Evolutionary conservation across 2,797 vertebrate species (phyloP).

Genomic region (Malurus leucopterus): DNA sequence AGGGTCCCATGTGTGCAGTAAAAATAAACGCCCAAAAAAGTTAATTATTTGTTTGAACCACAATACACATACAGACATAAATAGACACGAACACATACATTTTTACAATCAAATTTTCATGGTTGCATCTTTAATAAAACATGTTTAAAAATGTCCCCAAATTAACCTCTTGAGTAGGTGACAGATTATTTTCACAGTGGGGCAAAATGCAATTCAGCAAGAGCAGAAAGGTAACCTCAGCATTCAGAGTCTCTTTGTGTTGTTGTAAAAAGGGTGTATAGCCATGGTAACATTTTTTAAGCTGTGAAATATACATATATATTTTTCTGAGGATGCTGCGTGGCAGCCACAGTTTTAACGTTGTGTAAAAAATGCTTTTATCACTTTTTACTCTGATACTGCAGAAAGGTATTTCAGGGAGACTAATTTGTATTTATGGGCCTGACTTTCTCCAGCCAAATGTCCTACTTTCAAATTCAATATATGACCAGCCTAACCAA

Average conservation of each 20-base stretch:
- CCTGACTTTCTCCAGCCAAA: conserved; percentile 1
- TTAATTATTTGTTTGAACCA: not conserved
- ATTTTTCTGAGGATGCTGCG: not conserved
- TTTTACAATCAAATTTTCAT: not conserved
- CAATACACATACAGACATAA: not conserved
- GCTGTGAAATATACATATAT: not conserved
- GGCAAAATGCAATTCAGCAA: not conserved
- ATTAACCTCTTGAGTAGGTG: not conserved
- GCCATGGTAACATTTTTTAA: not conserved
- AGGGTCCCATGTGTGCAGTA: not conserved
- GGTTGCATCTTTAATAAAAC: not conserved
- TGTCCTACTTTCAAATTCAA: conserved; percentile 26
- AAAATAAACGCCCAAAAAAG: not conserved
- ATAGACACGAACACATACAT: not conserved
- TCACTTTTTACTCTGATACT: not conserved
- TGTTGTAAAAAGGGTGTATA: not conserved
- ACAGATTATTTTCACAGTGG: not conserved
- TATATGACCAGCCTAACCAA: not conserved
- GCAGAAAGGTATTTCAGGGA: not conserved
- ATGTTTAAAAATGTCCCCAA: not conserved
- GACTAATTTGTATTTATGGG: not conserved
- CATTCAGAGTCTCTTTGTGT: not conserved
- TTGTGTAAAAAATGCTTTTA: not conserved
- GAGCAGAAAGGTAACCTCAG: not conserved
- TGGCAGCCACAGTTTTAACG: not conserved